These are phyloP conservation scores for Chymomyza procnemis DNA, from an alignment of 2,888 invertebrate genomes.

Conservation along the genomic window DNA sequence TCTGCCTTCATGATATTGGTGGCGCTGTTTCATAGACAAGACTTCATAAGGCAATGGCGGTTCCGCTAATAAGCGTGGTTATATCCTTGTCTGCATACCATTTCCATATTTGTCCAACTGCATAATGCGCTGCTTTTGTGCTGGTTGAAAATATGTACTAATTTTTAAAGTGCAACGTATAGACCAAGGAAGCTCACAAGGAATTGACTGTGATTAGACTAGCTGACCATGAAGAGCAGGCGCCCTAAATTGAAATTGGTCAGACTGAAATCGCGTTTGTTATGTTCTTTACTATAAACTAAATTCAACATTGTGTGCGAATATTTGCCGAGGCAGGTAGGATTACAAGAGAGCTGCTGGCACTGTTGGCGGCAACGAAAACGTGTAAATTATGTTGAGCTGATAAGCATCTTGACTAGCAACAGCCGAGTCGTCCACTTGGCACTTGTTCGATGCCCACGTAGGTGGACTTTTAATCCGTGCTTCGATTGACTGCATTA, in stretches of 20 bases:
- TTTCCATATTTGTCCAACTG: conserved; percentile 1
- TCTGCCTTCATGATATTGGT: neutral
- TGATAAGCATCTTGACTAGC: conserved; percentile 57
- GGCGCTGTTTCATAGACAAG: neutral
- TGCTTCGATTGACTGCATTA: conserved; percentile 9
- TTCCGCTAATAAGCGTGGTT: neutral
- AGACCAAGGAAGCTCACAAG: neutral
- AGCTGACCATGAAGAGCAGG: neutral
- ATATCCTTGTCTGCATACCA: conserved; percentile 9
- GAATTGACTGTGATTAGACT: neutral
- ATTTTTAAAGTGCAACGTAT: neutral
- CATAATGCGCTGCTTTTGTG: neutral
- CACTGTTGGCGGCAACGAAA: conserved; percentile 57
- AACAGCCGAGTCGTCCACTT: conserved; percentile 26
- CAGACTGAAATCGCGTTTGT: neutral
- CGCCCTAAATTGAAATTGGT: neutral
- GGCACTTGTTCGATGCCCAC: neutral
- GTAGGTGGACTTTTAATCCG: conserved; percentile 49
- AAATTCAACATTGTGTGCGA: conserved; percentile 8
- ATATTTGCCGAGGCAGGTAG: conserved; percentile 18
- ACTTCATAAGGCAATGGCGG: neutral
- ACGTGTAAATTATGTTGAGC: conserved; percentile 69
- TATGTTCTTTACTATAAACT: neutral
- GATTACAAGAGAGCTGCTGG: conserved; percentile 21
- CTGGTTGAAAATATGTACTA: neutral